Evolutionary conservation across 1,140 invertebrate genomes (phyloP).

Genomic region (Drosophila navojoa): DNA sequence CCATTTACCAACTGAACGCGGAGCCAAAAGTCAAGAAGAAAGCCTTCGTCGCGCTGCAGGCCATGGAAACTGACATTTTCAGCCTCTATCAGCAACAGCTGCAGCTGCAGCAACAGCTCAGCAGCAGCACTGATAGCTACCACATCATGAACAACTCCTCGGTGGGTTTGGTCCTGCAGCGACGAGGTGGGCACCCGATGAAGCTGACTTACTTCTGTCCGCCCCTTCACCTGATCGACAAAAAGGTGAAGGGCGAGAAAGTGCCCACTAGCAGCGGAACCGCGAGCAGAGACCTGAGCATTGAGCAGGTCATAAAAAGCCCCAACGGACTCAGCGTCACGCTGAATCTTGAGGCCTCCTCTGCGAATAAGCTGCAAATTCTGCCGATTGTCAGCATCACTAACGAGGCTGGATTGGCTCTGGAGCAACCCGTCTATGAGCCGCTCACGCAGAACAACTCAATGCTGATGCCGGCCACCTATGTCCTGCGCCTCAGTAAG

Average conservation of each 20-base stretch:
- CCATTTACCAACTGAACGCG: constrained; percentile 96
- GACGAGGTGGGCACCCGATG: constrained; percentile 94
- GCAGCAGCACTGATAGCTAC: constrained; percentile 90
- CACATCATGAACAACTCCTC: constrained; percentile 95
- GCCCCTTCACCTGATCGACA: constrained; percentile 54
- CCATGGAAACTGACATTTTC: constrained; percentile 95
- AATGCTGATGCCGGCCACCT: constrained; percentile 94
- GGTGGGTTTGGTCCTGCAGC: constrained; percentile 91
- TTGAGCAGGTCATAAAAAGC: constrained; percentile 67
- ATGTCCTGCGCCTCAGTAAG: constrained; percentile 93
- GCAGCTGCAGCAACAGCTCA: constrained; percentile 86
- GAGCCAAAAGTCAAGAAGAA: constrained; percentile 98
- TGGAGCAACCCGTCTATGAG: constrained; percentile 91
- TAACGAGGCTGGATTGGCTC: constrained; percentile 90
- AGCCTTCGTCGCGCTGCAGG: constrained; percentile 95
- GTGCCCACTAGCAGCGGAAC: background rate
- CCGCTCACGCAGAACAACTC: constrained; percentile 92
- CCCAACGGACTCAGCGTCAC: constrained; percentile 91
- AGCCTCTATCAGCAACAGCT: constrained; percentile 90
- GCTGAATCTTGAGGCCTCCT: constrained; percentile 95
- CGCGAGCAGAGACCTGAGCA: constrained; percentile 53
- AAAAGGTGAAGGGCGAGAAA: constrained; percentile 6
- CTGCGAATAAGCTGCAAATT: constrained; percentile 94
- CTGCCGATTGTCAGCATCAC: constrained; percentile 90
- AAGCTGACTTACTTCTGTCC: constrained; percentile 95